A percentile compares a stretch with the other conserved stretches of the same genome.
Evolutionary conservation across 2,888 invertebrate species (phyloP).

Genomic region (Lepidocyrtoides sp.): DNA sequence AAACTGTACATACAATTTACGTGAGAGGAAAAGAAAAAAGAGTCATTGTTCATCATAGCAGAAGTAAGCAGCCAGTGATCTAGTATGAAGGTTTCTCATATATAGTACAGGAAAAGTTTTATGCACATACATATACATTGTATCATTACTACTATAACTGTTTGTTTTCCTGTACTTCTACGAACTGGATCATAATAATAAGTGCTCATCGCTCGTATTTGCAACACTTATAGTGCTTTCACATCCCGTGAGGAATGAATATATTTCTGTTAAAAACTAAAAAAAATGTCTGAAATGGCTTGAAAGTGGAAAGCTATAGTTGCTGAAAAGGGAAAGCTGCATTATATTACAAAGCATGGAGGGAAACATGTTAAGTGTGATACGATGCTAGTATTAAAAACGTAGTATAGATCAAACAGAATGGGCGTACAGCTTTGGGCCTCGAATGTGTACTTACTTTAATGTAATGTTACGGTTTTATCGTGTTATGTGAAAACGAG

Average conservation of each 20-base stretch:
- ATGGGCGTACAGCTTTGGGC: background rate
- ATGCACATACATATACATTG: too few relatives aligned
- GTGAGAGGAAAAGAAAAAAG: too few relatives aligned
- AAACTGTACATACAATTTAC: too few relatives aligned
- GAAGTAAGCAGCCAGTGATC: too few relatives aligned
- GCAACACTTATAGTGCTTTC: too few relatives aligned
- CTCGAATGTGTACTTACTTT: background rate
- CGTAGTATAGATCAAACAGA: background rate
- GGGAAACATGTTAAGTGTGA: too few relatives aligned
- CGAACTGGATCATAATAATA: background rate
- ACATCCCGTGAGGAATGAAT: background rate
- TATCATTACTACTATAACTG: too few relatives aligned
- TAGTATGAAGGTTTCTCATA: too few relatives aligned
- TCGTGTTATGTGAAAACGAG: constrained; percentile 3
- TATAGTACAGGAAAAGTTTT: too few relatives aligned
- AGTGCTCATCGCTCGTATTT: background rate
- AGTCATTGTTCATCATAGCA: too few relatives aligned
- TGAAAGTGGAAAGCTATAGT: background rate
- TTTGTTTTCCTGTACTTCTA: background rate
- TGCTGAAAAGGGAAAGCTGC: background rate
- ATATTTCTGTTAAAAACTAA: background rate
- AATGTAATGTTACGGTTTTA: background rate
- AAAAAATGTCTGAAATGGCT: background rate
- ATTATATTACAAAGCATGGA: background rate
- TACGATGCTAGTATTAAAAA: too few relatives aligned